Conservation (phyloP, 1,140 invertebrate species). For the Bacillus rossius region DNA sequence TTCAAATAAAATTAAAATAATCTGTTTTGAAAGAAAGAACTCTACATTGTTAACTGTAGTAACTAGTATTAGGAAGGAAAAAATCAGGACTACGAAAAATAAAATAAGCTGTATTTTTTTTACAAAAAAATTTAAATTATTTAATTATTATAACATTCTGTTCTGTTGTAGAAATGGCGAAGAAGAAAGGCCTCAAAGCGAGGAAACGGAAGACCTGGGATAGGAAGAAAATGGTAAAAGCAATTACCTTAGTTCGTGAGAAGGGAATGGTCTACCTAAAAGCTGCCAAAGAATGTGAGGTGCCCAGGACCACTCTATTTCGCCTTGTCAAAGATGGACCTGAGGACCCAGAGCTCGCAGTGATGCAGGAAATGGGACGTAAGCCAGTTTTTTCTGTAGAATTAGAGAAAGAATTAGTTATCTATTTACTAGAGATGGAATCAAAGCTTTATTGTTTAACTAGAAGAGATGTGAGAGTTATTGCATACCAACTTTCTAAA, state of each 20-base stretch:
- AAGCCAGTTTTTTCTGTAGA: conserved; percentile 4
- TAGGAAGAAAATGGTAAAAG: conserved; percentile 13
- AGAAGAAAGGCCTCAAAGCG: no score
- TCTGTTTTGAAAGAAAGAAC: no score
- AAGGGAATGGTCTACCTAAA: conserved; percentile 23
- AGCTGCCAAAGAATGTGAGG: conserved; percentile 25
- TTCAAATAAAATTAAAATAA: no score
- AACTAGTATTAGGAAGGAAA: no score
- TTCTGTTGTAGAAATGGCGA: no score
- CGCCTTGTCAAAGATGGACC: neutral
- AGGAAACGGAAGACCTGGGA: neutral
- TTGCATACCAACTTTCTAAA: conserved; percentile 10
- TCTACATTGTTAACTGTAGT: no score
- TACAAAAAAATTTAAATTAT: no score
- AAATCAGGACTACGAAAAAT: no score
- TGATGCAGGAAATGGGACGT: conserved; percentile 1
- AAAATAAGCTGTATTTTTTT: no score
- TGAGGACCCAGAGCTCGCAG: conserved; percentile 7
- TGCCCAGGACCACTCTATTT: conserved; percentile 26
- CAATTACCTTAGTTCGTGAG: conserved; percentile 20
- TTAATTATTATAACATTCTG: no score
- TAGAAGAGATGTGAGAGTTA: conserved; percentile 2
- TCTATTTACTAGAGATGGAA: conserved; percentile 14
- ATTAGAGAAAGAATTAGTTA: conserved; percentile 11
- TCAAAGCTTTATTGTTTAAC: conserved; percentile 11